These are phyloP conservation scores for Emydocephalus ijimae DNA, from an alignment of 2,113 vertebrate genomes.

Conservation along the genomic window DNA sequence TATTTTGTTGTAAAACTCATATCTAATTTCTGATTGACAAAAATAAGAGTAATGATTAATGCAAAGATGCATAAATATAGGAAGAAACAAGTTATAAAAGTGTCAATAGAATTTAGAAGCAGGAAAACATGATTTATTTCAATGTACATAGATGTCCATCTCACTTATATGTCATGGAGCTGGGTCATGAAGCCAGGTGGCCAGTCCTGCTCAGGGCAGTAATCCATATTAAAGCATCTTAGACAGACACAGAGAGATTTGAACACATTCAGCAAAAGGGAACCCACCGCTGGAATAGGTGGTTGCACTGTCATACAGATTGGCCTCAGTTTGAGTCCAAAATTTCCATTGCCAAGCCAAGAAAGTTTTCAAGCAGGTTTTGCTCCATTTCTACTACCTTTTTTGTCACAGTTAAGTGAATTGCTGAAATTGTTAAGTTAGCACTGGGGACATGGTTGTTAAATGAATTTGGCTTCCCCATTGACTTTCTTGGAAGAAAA, in stretches of 20 bases:
- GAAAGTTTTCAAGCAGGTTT: no score
- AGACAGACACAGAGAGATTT: background rate
- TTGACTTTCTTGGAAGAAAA: no score
- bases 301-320: background rate
- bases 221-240: background rate
- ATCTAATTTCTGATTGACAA: background rate
- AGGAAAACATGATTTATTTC: background rate
- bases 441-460: no score
- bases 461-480: no score
- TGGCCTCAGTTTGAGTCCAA: no score
- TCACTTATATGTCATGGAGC: background rate
- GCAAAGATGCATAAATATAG: background rate
- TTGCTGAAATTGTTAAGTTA: no score
- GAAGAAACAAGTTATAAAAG: background rate
- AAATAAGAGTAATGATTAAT: background rate
- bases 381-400: no score
- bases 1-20: background rate
- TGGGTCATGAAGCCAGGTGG: no score
- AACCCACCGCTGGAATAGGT: background rate
- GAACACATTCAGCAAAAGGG: background rate
- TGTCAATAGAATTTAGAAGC: background rate
- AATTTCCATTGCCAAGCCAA: no score
- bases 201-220: background rate
- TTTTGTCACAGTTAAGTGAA: no score
- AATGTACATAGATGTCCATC: background rate